These are phyloP conservation scores for Battus philenor DNA, from an alignment of 1,140 invertebrate genomes.

Conservation along the genomic window DNA sequence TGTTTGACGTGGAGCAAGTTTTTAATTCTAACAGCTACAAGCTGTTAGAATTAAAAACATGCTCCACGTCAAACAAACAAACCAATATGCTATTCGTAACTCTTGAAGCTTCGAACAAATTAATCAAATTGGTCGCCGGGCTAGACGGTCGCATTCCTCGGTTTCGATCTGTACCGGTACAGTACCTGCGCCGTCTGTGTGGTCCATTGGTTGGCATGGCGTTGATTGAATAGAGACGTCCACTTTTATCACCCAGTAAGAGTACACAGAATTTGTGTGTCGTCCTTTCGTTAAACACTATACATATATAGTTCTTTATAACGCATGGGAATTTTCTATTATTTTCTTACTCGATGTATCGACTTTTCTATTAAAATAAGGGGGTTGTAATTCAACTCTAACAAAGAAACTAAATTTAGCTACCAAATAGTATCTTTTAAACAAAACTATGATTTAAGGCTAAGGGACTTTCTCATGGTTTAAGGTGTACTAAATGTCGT, in stretches of 20 bases:
- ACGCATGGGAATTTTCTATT: not conserved
- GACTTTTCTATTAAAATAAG: not conserved
- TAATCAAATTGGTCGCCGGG: conserved; percentile 25
- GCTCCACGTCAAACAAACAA: too few relatives aligned
- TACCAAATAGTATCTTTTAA: too few relatives aligned
- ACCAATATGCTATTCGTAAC: conserved; percentile 4
- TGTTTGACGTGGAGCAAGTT: too few relatives aligned
- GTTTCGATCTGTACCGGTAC: conserved; percentile 5
- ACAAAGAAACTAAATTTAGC: too few relatives aligned
- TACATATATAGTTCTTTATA: not conserved
- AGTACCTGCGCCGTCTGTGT: conserved; percentile 43
- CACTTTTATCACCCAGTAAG: conserved; percentile 9
- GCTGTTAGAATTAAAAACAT: too few relatives aligned
- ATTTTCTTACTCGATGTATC: not conserved
- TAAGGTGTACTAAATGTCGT: too few relatives aligned
- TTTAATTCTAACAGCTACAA: too few relatives aligned
- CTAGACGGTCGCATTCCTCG: conserved; percentile 12
- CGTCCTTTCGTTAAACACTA: too few relatives aligned
- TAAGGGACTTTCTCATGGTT: too few relatives aligned
- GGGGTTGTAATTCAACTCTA: too few relatives aligned
- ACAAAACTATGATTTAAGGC: too few relatives aligned
- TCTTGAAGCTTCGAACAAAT: conserved; percentile 20
- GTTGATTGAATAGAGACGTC: conserved; percentile 11
- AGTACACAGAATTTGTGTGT: not conserved
- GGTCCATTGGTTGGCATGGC: conserved; percentile 29